These are phyloP conservation scores for Intellagama lesueurii DNA, from an alignment of 2,797 vertebrate genomes.

Conservation along the genomic window DNA sequence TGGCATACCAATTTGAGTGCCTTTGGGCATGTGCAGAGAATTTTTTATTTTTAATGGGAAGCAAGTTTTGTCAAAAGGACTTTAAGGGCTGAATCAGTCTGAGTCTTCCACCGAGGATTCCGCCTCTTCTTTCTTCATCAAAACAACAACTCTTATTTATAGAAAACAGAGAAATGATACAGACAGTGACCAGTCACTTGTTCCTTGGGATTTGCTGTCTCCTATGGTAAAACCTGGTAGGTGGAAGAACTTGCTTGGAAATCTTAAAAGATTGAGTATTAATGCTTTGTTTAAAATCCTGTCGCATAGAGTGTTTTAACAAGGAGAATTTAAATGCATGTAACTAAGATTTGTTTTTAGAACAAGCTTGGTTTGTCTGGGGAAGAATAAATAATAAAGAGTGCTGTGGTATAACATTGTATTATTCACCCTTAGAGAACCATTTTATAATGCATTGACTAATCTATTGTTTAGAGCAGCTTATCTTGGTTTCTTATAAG, in stretches of 20 bases:
- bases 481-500: slow-evolving; percentile 17
- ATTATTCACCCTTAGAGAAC: slow-evolving; percentile 37
- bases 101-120: neutral
- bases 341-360: slow-evolving; percentile 46
- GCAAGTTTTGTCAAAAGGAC: neutral
- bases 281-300: neutral
- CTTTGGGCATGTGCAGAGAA: neutral
- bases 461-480: slow-evolving; percentile 47
- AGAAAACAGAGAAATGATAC: neutral
- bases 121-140: neutral
- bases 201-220: neutral
- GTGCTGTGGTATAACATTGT: slow-evolving; percentile 28
- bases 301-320: neutral
- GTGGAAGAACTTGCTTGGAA: neutral
- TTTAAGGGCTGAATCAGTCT: neutral
- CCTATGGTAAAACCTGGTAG: neutral
- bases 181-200: neutral
- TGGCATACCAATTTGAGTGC: neutral
- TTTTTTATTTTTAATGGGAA: neutral
- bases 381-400: slow-evolving; percentile 52
- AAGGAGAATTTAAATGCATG: slow-evolving; percentile 27
- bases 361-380: slow-evolving; percentile 30
- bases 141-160: neutral
- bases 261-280: neutral
- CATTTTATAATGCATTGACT: slow-evolving; percentile 35